phyloP scores from a whole-genome alignment of 1,140 invertebrate species.

The Steinernema khuongi region DNA sequence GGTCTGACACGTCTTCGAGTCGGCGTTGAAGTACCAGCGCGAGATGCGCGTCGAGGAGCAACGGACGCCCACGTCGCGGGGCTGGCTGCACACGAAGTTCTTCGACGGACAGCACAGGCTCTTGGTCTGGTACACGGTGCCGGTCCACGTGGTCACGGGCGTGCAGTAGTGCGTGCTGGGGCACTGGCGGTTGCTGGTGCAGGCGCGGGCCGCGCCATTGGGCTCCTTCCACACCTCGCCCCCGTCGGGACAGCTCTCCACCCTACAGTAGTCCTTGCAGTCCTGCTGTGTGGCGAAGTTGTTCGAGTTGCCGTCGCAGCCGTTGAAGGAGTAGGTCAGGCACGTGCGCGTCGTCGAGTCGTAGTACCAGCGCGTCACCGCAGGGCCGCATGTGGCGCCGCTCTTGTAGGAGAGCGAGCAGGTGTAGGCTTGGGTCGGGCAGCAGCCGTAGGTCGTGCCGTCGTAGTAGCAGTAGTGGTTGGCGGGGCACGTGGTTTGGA shows the following conservation, averaged over 20 bases:
- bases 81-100: constrained; percentile 56
- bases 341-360: constrained; percentile 55
- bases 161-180: constrained; percentile 57
- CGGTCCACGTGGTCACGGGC: constrained; percentile 56
- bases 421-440: constrained; percentile 58
- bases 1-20: constrained; percentile 54
- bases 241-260: constrained; percentile 57
- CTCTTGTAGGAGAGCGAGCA: constrained; percentile 56
- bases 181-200: constrained; percentile 55
- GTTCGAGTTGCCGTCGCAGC: constrained; percentile 58
- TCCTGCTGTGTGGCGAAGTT: constrained; percentile 57
- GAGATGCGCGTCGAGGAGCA: constrained; percentile 53
- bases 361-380: constrained; percentile 56
- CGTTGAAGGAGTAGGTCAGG: constrained; percentile 58
- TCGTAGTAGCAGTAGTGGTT: constrained; percentile 59
- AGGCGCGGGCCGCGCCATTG: constrained; percentile 53
- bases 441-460: constrained; percentile 57
- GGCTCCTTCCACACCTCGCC: constrained; percentile 58
- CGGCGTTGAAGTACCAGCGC: constrained; percentile 56
- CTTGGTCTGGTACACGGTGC: constrained; percentile 56
- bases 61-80: constrained; percentile 52
- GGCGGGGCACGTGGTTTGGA: constrained; percentile 56
- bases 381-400: constrained; percentile 54
- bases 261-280: constrained; percentile 51
- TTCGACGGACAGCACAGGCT: constrained; percentile 56